Evolutionary conservation across 2,113 vertebrate species (phyloP), one percentile per base, ranked within the genome.

Genomic region (Tricholaema leucomelas): DNA sequence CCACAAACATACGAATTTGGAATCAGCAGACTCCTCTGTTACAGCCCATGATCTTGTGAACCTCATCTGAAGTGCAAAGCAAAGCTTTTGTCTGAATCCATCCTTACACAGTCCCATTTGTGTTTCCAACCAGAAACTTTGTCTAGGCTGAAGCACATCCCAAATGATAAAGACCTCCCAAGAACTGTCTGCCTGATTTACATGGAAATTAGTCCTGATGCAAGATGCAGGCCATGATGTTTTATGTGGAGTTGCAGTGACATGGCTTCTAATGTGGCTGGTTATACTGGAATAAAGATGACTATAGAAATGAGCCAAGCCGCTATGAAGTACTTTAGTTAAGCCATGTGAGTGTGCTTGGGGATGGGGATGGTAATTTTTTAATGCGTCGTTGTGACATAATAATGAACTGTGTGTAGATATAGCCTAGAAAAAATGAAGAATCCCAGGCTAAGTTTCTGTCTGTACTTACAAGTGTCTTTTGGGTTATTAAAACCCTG

Each of bases 401-500:
- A 35, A 64, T 70, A 81, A 88, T 40, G 28, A 90, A 35, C 27
- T 74, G n/a, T 38, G 4, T 55, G 24, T 64, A 81, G 74, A 38
- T 0, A 2, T 2, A 24, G 16, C 31, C 42, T 75, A 28, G 71
- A 84, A 85, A 88, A 58, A 35, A 20, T 2, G 6, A 82, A 88
- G 70, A 72, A 73, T 73, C 27, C 12, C 25, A 46, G 48, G 52
- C 72, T 93, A 46, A 42, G 40, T 91, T 88, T 71, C 4, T 0
- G 1, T 82, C 42, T 66, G 27, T n/a, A 42, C 48, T 89, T 77
- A 42, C 1, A 93, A 42, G 24, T 91, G 27, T 63, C 38, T 92
- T 91, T 67, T 66, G 30, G 33, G 36, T 87, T 93, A 61, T 85
- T 85, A 89, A 90, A 91, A 83, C 79, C 58, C 44, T 73, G 55